Conservation (phyloP, 2,113 vertebrate genomes). For the Podilymbus podiceps region DNA sequence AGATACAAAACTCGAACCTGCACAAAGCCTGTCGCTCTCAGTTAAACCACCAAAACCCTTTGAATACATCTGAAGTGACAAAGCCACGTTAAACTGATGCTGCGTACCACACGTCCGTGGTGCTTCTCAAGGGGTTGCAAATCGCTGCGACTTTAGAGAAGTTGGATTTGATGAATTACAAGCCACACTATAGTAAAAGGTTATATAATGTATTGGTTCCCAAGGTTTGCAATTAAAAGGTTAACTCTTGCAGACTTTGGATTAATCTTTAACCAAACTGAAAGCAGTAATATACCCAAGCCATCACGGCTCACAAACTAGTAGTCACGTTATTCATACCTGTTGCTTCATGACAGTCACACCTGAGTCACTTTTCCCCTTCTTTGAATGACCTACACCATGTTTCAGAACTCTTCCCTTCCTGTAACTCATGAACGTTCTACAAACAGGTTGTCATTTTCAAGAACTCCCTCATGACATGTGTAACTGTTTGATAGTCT, state of each 20-base stretch:
- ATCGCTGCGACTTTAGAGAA: not conserved
- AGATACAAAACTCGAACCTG: not conserved
- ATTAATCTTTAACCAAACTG: not conserved
- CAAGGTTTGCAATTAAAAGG: not conserved
- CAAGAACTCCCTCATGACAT: not conserved
- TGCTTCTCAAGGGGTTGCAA: not conserved
- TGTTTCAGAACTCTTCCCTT: not conserved
- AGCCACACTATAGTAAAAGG: not conserved
- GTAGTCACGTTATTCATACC: not conserved
- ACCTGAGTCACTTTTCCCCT: not conserved
- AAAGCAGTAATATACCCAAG: not conserved
- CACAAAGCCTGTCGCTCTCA: not conserved
- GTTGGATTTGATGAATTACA: not conserved
- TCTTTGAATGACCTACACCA: not conserved
- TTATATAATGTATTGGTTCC: not conserved
- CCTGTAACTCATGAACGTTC: not conserved
- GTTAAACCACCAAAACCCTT: not conserved
- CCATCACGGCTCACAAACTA: not conserved
- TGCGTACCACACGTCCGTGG: not conserved
- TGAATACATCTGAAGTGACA: not conserved
- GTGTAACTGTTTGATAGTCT: not conserved
- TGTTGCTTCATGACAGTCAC: not conserved
- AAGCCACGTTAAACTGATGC: fast-evolving
- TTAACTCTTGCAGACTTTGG: not conserved
- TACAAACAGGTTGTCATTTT: not conserved